phyloP scores from a whole-genome alignment of 2,797 vertebrate species.

The Denticeps clupeoides region DNA sequence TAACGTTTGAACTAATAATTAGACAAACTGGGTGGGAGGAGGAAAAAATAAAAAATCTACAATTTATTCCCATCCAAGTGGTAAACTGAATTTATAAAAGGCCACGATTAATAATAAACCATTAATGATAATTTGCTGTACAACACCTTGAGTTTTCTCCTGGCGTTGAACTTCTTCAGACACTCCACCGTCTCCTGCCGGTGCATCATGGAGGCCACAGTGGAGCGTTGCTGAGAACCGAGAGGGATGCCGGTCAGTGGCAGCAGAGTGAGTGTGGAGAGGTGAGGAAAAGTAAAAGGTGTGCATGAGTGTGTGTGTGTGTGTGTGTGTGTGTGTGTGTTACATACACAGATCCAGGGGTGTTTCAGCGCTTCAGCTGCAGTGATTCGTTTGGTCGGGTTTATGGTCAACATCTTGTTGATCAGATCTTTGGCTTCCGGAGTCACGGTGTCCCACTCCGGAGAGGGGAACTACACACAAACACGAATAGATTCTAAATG shows the following conservation, averaged over 20 bases:
- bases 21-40: too few species aligned
- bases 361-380: constrained; percentile 89
- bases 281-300: too few species aligned
- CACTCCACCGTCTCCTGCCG: constrained; percentile 96
- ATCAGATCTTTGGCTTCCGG: constrained; percentile 97
- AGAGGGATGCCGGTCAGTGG: constrained; percentile 9
- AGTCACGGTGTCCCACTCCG: constrained; percentile 96
- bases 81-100: too few species aligned
- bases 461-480: constrained; percentile 80
- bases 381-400: constrained; percentile 86
- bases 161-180: constrained; percentile 94
- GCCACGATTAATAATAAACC: too few species aligned
- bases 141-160: constrained; percentile 86
- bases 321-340: too few species aligned
- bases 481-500: too few species aligned
- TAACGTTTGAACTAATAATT: too few species aligned
- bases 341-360: constrained; percentile 92
- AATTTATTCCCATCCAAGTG: too few species aligned
- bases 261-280: neutral
- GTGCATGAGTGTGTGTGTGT: neutral
- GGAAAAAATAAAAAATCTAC: too few species aligned
- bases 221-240: constrained; percentile 82
- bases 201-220: constrained; percentile 98
- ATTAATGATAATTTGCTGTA: neutral
- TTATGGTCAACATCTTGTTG: constrained; percentile 97